These are phyloP conservation scores for Antitype chi DNA, from an alignment of 2,888 invertebrate species.

Conservation along the genomic window DNA sequence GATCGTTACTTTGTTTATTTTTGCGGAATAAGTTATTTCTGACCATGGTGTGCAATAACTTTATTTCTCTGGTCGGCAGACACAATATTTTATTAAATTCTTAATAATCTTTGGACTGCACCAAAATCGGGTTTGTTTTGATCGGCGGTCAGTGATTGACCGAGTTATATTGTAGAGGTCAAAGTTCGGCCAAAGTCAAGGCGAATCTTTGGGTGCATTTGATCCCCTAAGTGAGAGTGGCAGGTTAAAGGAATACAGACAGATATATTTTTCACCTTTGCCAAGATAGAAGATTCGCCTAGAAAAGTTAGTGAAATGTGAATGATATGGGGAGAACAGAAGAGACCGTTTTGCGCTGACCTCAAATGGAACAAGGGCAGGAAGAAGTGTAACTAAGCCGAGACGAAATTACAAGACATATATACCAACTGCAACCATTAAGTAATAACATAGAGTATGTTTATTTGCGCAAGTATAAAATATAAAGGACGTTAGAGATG, in stretches of 20 bases:
- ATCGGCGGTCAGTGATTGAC: not conserved
- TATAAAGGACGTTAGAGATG: not conserved
- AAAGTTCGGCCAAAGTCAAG: not conserved
- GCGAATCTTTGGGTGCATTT: not conserved
- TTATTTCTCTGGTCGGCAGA: constrained; percentile 5
- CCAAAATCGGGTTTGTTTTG: not conserved
- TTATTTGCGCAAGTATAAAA: not conserved
- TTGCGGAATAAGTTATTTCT: constrained; percentile 54
- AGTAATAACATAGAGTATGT: not conserved
- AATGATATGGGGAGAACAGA: not conserved
- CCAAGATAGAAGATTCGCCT: too few species aligned
- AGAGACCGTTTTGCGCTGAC: too few species aligned
- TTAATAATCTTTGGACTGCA: not conserved
- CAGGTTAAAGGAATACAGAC: not conserved
- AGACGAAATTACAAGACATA: not conserved
- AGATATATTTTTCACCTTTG: not conserved
- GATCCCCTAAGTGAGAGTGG: not conserved
- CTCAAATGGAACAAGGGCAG: not conserved
- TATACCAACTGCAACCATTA: too few species aligned
- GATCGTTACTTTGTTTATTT: constrained; percentile 46
- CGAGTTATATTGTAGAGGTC: not conserved
- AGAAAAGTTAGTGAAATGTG: not conserved
- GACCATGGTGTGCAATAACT: constrained; percentile 1
- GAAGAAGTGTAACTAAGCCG: not conserved
- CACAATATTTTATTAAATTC: not conserved